Conservation (phyloP, 1,140 invertebrate species). For the Orchestia grillus region DNA sequence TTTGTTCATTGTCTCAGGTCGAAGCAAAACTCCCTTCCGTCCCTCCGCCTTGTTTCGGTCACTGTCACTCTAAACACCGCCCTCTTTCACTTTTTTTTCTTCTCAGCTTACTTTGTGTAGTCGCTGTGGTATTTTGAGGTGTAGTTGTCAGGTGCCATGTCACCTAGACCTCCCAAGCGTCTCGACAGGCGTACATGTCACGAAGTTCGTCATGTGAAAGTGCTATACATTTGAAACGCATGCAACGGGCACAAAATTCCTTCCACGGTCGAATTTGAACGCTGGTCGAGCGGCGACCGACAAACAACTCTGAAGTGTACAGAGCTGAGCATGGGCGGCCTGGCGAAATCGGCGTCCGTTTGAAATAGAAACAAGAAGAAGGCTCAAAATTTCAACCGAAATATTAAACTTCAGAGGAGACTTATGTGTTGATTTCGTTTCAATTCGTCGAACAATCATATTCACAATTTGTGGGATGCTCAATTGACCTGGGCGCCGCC, state of each 20-base stretch:
- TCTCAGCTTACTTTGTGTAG: not conserved
- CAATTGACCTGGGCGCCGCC: too few species aligned
- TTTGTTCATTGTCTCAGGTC: not conserved
- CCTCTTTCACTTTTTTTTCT: not conserved
- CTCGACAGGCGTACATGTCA: not conserved
- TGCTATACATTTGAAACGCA: too few species aligned
- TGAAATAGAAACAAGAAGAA: too few species aligned
- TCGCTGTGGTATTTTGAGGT: not conserved
- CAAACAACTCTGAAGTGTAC: not conserved
- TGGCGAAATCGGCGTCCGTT: not conserved
- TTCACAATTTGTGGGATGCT: too few species aligned
- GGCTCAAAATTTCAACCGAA: too few species aligned
- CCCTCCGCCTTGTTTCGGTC: not conserved
- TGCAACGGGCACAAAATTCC: too few species aligned
- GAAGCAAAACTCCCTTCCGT: not conserved
- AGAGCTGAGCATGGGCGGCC: too few species aligned
- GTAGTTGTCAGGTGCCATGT: not conserved
- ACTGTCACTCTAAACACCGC: not conserved
- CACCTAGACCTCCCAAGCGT: not conserved
- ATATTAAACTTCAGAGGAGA: too few species aligned
- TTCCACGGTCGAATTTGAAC: too few species aligned
- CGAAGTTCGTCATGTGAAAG: not conserved
- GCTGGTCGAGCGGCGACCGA: too few species aligned
- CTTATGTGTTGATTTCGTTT: too few species aligned
- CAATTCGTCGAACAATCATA: too few species aligned